Evolutionary conservation across 2,888 invertebrate species (phyloP), one percentile per base, ranked within the genome.

Genomic region (Drosophila greeni): DNA sequence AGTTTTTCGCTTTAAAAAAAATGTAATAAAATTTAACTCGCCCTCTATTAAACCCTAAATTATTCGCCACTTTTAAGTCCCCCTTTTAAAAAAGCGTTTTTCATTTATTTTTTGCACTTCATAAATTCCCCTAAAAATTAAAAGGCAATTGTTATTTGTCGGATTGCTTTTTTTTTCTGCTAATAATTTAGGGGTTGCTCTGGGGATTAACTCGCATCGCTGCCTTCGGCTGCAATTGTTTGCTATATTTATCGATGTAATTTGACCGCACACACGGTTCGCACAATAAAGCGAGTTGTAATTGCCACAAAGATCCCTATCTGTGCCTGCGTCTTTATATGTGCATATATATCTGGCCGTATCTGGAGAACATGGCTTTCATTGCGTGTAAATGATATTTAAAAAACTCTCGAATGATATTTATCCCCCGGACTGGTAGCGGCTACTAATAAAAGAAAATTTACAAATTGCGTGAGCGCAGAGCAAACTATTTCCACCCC

Each of bases 271-370:
- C 79, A 75, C 82, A 78, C 78, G 68, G 53, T 77, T 81, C 76
- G 75, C 81, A 82, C 79, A 82, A 73, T 66, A 80, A 81, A 75
- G 65, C 70, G 62, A 77, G 76, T 67, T 73, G 76, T 82, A 78
- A 82, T 78, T 78, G 75, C 82, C 66, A n/a, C 62, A 75, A 70
- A 81, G 75, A 76, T 72, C 60, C 66, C 48, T 72, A 80, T 76
- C 75, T 75, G 9, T 14, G 4, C 29, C 45, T 31, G 20, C 34
- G 65, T 55, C 43, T 69, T 52, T 37, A 57, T 60, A 31, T 57
- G 39, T 37, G 29, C 61, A 29, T 24, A 40, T 26, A 40, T 33
- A 52, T 42, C 26, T 9, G 9, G 12, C 18, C 14, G 9, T 40
- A 24, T 24, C 42, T 42, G 24, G 8, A 40, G 33, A 58, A 56